phyloP scores from a whole-genome alignment of 2,113 vertebrate genomes.

The Orientallactaga bullata region DNA sequence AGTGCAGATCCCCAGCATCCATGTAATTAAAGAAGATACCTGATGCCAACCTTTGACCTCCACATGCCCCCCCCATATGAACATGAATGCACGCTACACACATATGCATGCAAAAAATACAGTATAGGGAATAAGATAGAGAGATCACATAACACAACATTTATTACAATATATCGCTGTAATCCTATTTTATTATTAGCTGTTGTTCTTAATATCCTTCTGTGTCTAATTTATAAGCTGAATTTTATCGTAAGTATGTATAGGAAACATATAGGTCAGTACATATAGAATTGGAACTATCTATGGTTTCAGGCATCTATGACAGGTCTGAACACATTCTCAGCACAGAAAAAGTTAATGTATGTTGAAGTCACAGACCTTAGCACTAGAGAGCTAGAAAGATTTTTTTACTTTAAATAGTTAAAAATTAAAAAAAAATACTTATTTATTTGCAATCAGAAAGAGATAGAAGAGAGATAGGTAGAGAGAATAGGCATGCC shows the following conservation, averaged over 20 bases:
- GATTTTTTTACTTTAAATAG: neutral
- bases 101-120: too few relatives aligned
- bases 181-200: neutral
- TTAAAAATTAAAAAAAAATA: neutral
- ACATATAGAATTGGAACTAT: neutral
- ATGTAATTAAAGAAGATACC: too few relatives aligned
- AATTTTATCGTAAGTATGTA: too few relatives aligned
- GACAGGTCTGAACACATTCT: neutral
- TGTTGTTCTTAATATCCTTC: neutral
- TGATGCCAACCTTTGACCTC: too few relatives aligned
- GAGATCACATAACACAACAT: neutral
- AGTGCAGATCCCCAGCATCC: too few relatives aligned
- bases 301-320: neutral
- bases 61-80: too few relatives aligned
- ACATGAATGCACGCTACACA: too few relatives aligned
- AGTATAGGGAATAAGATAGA: neutral
- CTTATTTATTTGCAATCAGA: too few relatives aligned
- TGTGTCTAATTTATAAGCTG: too few relatives aligned
- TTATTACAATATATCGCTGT: neutral
- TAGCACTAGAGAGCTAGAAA: conserved; percentile 2
- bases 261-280: neutral
- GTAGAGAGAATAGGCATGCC: too few relatives aligned
- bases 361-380: neutral
- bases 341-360: neutral
- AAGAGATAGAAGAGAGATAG: too few relatives aligned